Conservation (phyloP, 2,888 invertebrate species). For the Podabrus alpinus region DNA sequence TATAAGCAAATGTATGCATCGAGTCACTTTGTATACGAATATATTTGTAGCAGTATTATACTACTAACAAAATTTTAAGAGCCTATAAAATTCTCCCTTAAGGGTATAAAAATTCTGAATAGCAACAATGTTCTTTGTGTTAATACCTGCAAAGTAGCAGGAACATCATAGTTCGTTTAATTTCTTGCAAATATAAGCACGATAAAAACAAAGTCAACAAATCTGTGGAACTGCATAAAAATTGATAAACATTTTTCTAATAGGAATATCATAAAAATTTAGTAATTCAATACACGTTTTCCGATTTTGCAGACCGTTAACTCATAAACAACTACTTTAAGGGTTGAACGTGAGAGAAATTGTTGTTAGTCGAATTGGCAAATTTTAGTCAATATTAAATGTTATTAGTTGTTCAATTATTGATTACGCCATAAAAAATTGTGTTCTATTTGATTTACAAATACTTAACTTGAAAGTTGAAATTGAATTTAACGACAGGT, state of each 20-base stretch:
- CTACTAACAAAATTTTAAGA: conserved; percentile 21
- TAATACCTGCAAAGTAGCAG: not conserved
- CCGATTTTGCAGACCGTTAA: conserved; percentile 29
- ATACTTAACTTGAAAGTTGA: not conserved
- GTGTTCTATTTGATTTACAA: not conserved
- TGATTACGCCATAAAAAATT: not conserved
- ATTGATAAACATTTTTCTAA: not conserved
- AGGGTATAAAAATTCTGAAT: not conserved
- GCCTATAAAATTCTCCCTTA: conserved; percentile 4
- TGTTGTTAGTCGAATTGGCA: conserved; percentile 1
- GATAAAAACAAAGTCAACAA: not conserved
- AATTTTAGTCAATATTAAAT: not conserved
- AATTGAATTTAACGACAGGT: not conserved
- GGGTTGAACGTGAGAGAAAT: conserved; percentile 24
- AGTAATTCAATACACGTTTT: conserved; percentile 27
- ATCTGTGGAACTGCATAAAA: not conserved
- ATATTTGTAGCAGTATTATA: conserved; percentile 9
- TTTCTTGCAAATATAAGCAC: not conserved
- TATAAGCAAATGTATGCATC: not conserved
- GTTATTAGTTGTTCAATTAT: not conserved
- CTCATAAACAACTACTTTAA: conserved; percentile 33
- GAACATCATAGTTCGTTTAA: not conserved
- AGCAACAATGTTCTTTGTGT: not conserved
- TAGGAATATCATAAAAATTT: conserved; percentile 4
- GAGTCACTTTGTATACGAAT: not conserved